Evolutionary conservation across 2,113 vertebrate species (phyloP), one percentile per base, ranked within the genome.

Genomic region (Ctenomys sociabilis): DNA sequence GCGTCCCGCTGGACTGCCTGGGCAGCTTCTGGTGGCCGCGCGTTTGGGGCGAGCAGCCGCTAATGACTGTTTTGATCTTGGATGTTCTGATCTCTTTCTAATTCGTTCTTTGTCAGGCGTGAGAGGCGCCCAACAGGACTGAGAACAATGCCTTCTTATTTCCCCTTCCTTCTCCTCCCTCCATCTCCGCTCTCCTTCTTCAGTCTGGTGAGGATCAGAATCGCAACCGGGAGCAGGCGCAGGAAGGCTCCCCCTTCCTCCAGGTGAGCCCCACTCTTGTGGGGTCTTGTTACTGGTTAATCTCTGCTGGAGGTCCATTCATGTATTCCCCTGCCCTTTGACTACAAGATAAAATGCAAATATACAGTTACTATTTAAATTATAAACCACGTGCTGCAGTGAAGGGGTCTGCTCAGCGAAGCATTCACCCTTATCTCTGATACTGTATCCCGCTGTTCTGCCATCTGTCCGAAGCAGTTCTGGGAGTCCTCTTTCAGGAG

Each of bases 51-150:
- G 94, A 97, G 86, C 82, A 90, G 97, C 57, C 73, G 63, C 17
- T 97, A 98, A 98, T 97, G 90, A 97, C 96, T 98, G 95, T 89
- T 98, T 98, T 98, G 97, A 96, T 96, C 93, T 98, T 54, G 93
- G 68, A 81, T 96, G 96, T 92, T 95, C 96, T 98, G 93, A 92
- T 97, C 88, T 97, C 86, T 59, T 96, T 97, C 98, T 98, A 96
- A 97, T 97, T 98, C 96, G 93, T 95, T 85, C 96, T 98, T 98
- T 98, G 90, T 94, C 87, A 90, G 93, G 93, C 87, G 43, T 82
- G 97, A 97, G 52, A 93, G 91, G 87, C 95, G 88, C 64, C 96
- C 64, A 40, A 84, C 57, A 64, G 85, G 73, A 59, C 21, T 0
- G 13, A 0, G 90, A 96, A 93, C 92, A 94, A 95, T 16, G 93